Conservation (phyloP, 2,797 vertebrate genomes). For the Amblyopsis hoosieri region DNA sequence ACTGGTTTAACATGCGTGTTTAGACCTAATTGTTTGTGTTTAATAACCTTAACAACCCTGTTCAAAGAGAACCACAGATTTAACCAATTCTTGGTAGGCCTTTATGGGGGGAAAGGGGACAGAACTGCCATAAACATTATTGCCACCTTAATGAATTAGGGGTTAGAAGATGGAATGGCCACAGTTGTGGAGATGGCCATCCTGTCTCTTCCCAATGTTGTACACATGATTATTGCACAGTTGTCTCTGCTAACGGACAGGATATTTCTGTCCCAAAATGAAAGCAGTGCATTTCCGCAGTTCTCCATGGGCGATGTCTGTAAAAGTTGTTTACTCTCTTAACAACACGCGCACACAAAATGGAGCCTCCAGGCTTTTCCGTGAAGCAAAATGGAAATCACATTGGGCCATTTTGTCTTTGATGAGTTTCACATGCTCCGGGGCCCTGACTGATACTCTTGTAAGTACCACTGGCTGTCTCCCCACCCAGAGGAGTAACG, state of each 20-base stretch:
- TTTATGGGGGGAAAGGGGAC: slow-evolving; percentile 22
- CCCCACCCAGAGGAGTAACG: slow-evolving; percentile 31
- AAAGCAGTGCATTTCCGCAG: slow-evolving; percentile 15
- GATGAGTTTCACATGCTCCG: slow-evolving; percentile 75
- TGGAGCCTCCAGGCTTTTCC: slow-evolving; percentile 35
- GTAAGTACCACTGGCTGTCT: slow-evolving; percentile 47
- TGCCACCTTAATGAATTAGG: neutral
- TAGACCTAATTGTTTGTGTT: slow-evolving; percentile 10
- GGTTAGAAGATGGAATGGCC: neutral
- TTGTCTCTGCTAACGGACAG: slow-evolving; percentile 31
- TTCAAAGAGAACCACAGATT: slow-evolving; percentile 48
- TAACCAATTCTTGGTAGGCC: slow-evolving; percentile 14
- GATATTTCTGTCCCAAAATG: slow-evolving; percentile 34
- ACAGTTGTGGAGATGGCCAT: neutral
- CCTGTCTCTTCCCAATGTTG: slow-evolving; percentile 1
- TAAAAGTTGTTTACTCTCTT: slow-evolving; percentile 37
- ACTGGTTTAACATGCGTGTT: slow-evolving; percentile 25
- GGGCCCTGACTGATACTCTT: slow-evolving; percentile 42
- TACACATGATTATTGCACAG: slow-evolving; percentile 6
- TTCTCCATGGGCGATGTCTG: slow-evolving; percentile 41
- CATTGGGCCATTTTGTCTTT: slow-evolving; percentile 48
- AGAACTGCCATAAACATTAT: slow-evolving; percentile 28
- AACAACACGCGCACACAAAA: slow-evolving; percentile 43
- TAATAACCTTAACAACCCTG: slow-evolving; percentile 28
- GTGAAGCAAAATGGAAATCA: slow-evolving; percentile 65